Conservation (phyloP, 2,797 vertebrate genomes). For the Micropoecilia bifurca region DNA sequence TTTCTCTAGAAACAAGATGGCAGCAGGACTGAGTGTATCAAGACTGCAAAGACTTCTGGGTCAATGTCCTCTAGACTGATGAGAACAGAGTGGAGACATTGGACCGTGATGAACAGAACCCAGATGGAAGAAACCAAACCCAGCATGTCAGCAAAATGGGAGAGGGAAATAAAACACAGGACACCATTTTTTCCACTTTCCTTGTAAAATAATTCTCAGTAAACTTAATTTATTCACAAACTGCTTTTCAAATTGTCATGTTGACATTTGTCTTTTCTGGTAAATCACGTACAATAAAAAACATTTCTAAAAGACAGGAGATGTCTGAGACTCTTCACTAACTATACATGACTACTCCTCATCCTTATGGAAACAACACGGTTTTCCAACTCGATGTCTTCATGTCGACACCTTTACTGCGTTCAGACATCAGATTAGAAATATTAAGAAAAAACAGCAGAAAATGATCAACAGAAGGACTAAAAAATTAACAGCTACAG, state of each 20-base stretch:
- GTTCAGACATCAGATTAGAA: conserved; percentile 76
- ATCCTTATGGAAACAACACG: conserved; percentile 44
- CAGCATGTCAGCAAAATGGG: neutral
- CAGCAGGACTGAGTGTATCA: too few relatives aligned
- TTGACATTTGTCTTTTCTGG: conserved; percentile 53
- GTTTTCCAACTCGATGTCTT: conserved; percentile 63
- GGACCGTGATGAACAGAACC: neutral
- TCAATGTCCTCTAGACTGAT: neutral
- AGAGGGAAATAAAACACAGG: conserved; percentile 14
- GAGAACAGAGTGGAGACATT: neutral
- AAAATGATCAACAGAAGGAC: conserved; percentile 72
- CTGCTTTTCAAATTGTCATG: conserved; percentile 79
- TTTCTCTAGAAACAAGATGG: too few relatives aligned
- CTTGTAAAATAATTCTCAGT: conserved; percentile 87
- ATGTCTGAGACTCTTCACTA: conserved; percentile 71
- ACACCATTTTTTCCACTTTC: conserved; percentile 57
- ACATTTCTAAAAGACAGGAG: conserved; percentile 82
- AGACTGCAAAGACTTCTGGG: too few relatives aligned
- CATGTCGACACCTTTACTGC: conserved; percentile 58
- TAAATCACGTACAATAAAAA: conserved; percentile 84
- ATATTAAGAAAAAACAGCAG: conserved; percentile 70
- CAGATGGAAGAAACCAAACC: neutral
- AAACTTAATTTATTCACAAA: conserved; percentile 89
- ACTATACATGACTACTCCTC: conserved; percentile 71
- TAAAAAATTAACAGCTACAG: conserved; percentile 75